phyloP scores from a whole-genome alignment of 2,113 vertebrate genomes.

The Calypte anna region DNA sequence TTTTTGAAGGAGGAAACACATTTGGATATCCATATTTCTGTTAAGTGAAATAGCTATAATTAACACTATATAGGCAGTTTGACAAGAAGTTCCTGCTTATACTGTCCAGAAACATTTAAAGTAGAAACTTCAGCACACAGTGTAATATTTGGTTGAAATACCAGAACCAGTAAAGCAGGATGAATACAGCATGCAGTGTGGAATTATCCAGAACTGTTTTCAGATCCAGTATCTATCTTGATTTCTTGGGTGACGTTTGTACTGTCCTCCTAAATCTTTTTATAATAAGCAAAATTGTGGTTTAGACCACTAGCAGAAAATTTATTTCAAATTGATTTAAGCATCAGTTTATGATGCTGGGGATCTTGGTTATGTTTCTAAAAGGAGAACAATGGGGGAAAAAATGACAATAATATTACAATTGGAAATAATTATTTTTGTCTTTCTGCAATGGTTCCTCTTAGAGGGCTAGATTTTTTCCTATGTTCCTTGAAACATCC shows the following conservation, averaged over 20 bases:
- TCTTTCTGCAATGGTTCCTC: background rate
- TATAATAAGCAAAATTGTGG: background rate
- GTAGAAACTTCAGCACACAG: background rate
- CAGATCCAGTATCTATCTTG: background rate
- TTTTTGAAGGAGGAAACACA: background rate
- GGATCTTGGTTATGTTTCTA: background rate
- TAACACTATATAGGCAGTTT: background rate
- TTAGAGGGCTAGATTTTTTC: background rate
- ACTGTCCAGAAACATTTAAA: background rate
- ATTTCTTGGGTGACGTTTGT: background rate
- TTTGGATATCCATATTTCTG: background rate
- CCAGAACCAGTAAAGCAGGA: background rate
- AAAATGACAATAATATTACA: background rate
- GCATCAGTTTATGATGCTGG: background rate
- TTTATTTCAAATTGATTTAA: background rate
- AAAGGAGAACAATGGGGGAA: background rate
- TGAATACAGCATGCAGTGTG: background rate
- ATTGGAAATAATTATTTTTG: background rate
- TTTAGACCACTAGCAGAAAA: background rate
- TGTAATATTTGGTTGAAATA: background rate
- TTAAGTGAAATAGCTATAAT: background rate
- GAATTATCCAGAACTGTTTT: background rate
- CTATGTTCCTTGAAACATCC: background rate
- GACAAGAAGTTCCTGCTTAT: background rate
- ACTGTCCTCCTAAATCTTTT: background rate